Conservation (phyloP, 2,113 vertebrate genomes). For the Sturnira hondurensis region DNA sequence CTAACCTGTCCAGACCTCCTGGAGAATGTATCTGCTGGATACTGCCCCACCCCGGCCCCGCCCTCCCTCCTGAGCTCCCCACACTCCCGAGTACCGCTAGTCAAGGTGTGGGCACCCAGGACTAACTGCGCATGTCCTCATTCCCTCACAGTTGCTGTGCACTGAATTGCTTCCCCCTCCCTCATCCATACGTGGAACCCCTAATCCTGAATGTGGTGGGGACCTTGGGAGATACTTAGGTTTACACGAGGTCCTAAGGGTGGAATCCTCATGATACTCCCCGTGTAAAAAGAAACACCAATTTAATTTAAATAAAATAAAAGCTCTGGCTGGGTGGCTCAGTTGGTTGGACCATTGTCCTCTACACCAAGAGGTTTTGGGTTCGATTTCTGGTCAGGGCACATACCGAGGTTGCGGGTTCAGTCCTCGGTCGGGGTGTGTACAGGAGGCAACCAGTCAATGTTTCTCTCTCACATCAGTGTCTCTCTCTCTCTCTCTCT, state of each 20-base stretch:
- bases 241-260: neutral
- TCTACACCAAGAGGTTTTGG: too few species aligned
- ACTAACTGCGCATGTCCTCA: neutral
- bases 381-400: too few species aligned
- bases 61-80: neutral
- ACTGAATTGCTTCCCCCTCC: neutral
- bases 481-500: too few species aligned
- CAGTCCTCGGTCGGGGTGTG: too few species aligned
- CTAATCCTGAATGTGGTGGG: neutral
- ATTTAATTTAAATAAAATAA: too few species aligned
- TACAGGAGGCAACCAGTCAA: too few species aligned
- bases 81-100: neutral
- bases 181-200: neutral
- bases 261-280: neutral
- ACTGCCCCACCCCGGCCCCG: too few species aligned
- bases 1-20: neutral
- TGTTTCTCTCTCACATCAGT: too few species aligned
- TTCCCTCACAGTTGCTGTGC: neutral
- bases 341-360: neutral
- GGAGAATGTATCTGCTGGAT: neutral
- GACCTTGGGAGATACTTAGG: neutral
- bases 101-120: rapidly evolving
- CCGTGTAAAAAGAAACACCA: neutral
- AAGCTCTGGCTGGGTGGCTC: neutral
- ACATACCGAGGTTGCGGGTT: too few species aligned